Evolutionary conservation across 2,888 invertebrate species (phyloP), one percentile per base, ranked within the genome.

Genomic region (Mythimna impura): DNA sequence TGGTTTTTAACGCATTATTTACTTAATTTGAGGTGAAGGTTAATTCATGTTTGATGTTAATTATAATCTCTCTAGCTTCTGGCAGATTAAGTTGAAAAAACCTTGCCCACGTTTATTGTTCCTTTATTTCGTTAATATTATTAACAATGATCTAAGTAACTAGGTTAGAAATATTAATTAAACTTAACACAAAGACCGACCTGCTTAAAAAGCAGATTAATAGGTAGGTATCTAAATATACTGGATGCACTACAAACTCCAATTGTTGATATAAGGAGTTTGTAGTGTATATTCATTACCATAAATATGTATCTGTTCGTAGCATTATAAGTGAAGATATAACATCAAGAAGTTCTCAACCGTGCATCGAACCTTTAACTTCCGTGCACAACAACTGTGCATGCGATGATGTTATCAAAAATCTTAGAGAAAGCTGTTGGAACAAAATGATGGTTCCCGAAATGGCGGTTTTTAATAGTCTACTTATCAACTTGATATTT

Each of bases 21-120:
- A 30, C 6, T 60, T 34, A 36, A 36, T 64, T n/a, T 61, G 54
- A 71, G 60, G 67, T 58, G 64, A 71, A 78, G 78, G 74, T 55
- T 73, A 58, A 68, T 67, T 63, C 40, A 40, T 58, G 12, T 65
- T 55, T 65, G 22, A 57, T 54, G 17, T 17, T 54, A 54, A 62
- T 61, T 55, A 75, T 22, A 52, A 57, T 71, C 66, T 66, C 25
- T 62, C 43, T 57, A 66, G n/a, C 20, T 20, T 71, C 9, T 66
- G 12, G 12, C 30, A 58, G 14, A 50, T 43, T 22, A n/a, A 36
- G 3, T n/a, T 36, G 20, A 30, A 40, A 54, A 22, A 52, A 43
- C 57, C 57, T 47, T 76, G 62, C 34, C 62, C 20, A 55, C 3
- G 20, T 65, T 62, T 34, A 55, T 36, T 43, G 34, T 62, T 71